Conservation (phyloP, 2,888 invertebrate species). For the Elgonia sp. region DNA sequence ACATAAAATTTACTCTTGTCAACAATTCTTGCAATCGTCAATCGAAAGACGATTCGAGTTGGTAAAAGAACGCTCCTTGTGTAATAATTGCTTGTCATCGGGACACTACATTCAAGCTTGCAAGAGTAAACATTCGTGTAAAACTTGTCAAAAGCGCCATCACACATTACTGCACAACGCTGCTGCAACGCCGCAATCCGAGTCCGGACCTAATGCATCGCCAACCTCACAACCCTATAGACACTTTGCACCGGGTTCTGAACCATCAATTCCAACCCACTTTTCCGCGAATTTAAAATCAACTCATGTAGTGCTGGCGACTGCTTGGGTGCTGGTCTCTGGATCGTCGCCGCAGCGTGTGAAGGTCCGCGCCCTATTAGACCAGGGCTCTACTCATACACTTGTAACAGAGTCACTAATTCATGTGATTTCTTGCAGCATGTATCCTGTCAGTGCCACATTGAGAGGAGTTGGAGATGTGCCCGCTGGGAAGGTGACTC, state of each 20-base stretch:
- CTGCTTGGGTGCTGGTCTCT: background rate
- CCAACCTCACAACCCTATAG: background rate
- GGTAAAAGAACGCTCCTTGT: background rate
- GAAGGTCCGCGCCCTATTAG: background rate
- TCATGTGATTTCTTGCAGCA: too few relatives aligned
- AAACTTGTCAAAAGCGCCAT: slow-evolving; percentile 15
- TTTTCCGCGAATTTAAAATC: background rate
- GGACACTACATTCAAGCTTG: slow-evolving; percentile 1
- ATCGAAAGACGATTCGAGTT: background rate
- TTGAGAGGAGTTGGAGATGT: background rate
- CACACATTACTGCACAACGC: slow-evolving; percentile 16
- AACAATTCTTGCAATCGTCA: background rate
- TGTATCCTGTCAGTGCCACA: too few relatives aligned
- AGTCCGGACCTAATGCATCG: background rate
- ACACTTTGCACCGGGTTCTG: too few relatives aligned
- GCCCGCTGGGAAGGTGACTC: too few relatives aligned
- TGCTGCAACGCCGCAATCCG: too few relatives aligned
- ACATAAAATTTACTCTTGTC: background rate
- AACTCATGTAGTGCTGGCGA: background rate
- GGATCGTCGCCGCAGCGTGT: background rate
- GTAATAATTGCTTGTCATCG: slow-evolving; percentile 14
- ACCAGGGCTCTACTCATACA: background rate
- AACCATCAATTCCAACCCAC: background rate
- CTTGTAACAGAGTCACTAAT: background rate
- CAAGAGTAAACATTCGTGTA: slow-evolving; percentile 20